Evolutionary conservation across 2,888 invertebrate species (phyloP).

Genomic region (Andrena dorsata): DNA sequence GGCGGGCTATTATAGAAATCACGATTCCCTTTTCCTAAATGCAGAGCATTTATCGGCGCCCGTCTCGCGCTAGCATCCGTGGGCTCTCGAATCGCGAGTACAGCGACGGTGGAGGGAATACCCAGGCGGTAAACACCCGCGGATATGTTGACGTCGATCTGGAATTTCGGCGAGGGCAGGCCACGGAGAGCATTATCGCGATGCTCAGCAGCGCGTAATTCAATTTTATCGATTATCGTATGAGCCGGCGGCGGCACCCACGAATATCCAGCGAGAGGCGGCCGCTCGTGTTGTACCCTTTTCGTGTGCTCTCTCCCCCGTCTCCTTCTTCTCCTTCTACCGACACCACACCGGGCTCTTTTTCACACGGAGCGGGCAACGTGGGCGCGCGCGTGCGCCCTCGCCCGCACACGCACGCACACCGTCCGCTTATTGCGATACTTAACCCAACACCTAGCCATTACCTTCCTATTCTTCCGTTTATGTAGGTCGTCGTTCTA

Average conservation of each 20-base stretch:
- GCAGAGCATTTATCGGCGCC: not conserved
- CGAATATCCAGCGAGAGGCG: conserved; percentile 66
- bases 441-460: conserved; percentile 65
- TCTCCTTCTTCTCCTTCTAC: conserved; percentile 55
- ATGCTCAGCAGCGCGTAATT: conserved; percentile 74
- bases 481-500: conserved; percentile 73
- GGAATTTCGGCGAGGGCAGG: conserved; percentile 65
- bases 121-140: conserved; percentile 37
- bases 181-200: conserved; percentile 64
- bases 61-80: not conserved
- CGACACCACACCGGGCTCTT: conserved; percentile 17
- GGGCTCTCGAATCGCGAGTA: not conserved
- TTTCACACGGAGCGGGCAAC: conserved; percentile 33
- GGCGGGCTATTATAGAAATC: not conserved
- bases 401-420: conserved; percentile 27
- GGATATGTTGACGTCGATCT: conserved; percentile 38
- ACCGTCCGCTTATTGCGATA: conserved; percentile 61
- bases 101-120: conserved; percentile 26
- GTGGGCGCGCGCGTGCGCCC: conserved; percentile 52
- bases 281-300: conserved; percentile 66
- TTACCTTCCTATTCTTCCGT: conserved; percentile 70
- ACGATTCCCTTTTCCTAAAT: not conserved
- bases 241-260: conserved; percentile 64
- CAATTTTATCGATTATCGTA: conserved; percentile 76
- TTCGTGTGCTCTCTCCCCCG: conserved; percentile 53